A percentile compares a stretch with the other conserved stretches of the same genome.
phyloP scores from a whole-genome alignment of 2,888 invertebrate species.

The Papilio elwesi region DNA sequence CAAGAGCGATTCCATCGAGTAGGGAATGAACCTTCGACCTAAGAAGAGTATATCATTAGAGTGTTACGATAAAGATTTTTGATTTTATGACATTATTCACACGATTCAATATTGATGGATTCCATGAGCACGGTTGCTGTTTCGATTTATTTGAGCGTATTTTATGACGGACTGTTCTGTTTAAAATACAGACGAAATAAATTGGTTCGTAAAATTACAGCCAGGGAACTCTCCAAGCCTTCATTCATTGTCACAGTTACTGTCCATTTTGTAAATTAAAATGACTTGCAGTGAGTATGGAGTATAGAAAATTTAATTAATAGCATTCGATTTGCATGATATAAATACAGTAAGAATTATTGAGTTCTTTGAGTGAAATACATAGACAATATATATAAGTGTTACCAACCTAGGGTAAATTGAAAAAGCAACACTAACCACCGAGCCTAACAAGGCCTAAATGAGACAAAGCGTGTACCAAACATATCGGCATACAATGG shows the following conservation, averaged over 20 bases:
- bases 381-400: too few relatives aligned
- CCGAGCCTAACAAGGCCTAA: too few relatives aligned
- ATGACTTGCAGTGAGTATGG: neutral
- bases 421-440: too few relatives aligned
- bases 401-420: too few relatives aligned
- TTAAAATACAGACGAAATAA: slow-evolving; percentile 38
- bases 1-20: too few relatives aligned
- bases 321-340: neutral
- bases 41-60: neutral
- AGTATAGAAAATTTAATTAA: neutral
- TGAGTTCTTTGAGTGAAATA: too few relatives aligned
- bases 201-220: slow-evolving; percentile 26
- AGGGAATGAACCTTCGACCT: neutral
- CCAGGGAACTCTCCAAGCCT: neutral
- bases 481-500: too few relatives aligned
- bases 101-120: slow-evolving; percentile 12
- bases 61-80: neutral
- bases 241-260: neutral
- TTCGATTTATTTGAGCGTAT: slow-evolving; percentile 33
- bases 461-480: too few relatives aligned
- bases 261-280: slow-evolving; percentile 12
- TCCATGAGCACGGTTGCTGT: slow-evolving; percentile 7
- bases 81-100: neutral
- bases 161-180: slow-evolving; percentile 26
- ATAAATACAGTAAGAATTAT: too few relatives aligned